These are phyloP conservation scores for Acleris laterana DNA, from an alignment of 2,888 invertebrate species.

Conservation along the genomic window DNA sequence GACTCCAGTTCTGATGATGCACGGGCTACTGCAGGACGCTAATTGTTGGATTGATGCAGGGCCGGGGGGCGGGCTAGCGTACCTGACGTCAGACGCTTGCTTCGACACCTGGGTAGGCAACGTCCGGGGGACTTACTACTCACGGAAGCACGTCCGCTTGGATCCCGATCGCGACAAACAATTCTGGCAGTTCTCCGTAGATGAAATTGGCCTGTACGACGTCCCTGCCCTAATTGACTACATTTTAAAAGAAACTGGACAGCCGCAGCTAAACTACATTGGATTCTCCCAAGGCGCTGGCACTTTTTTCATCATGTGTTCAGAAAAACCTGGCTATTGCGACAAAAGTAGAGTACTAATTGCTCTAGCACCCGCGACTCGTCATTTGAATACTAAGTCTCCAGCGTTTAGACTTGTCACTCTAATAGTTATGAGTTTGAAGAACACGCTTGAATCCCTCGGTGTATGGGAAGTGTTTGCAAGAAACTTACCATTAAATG, in stretches of 20 bases:
- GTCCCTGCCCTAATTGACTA: constrained; percentile 59
- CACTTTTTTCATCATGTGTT: constrained; percentile 62
- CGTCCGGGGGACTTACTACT: constrained; percentile 72
- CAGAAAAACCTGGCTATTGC: constrained; percentile 61
- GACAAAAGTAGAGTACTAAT: constrained; percentile 23
- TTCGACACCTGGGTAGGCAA: constrained; percentile 61
- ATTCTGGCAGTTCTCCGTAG: constrained; percentile 80
- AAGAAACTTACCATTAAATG: constrained; percentile 19
- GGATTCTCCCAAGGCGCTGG: constrained; percentile 74
- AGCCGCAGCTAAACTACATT: constrained; percentile 61
- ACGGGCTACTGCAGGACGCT: constrained; percentile 64
- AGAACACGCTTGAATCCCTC: constrained; percentile 6
- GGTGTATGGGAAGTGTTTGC: constrained; percentile 29
- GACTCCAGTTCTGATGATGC: constrained; percentile 66
- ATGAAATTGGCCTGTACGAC: constrained; percentile 63
- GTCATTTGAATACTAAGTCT: constrained; percentile 27
- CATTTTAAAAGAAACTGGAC: constrained; percentile 50
- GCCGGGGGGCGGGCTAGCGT: constrained; percentile 52
- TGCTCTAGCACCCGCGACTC: constrained; percentile 27
- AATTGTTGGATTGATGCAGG: constrained; percentile 66
- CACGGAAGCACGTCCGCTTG: constrained; percentile 73
- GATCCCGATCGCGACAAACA: constrained; percentile 56
- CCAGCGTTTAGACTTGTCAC: constrained; percentile 18
- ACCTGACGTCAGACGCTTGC: constrained; percentile 50
- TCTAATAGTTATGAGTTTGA: constrained; percentile 2